phyloP scores from a whole-genome alignment of 64 coral and sea anemone genomes.

The Actinia tenebrosa region DNA sequence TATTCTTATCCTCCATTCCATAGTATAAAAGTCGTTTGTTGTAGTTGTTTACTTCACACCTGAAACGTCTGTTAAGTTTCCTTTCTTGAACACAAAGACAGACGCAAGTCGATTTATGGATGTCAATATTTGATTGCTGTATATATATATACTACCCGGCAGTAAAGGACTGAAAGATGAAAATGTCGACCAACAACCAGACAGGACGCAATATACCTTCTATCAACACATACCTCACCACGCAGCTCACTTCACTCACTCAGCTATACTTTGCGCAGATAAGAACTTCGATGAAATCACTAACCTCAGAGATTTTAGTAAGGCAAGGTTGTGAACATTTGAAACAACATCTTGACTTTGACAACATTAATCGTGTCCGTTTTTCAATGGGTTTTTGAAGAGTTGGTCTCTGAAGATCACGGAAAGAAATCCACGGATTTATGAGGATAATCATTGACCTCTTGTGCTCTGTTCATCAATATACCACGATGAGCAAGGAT shows the following conservation, averaged over 20 bases:
- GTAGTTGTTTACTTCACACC: too few species aligned
- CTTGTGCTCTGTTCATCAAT: neutral
- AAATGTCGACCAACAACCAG: neutral
- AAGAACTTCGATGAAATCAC: neutral
- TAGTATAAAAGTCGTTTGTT: too few species aligned
- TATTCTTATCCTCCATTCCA: too few species aligned
- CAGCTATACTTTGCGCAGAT: neutral
- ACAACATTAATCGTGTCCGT: constrained; percentile 7
- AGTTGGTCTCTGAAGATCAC: constrained; percentile 1
- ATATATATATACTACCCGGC: too few species aligned
- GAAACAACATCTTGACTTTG: neutral
- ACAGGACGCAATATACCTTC: neutral
- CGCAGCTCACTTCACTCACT: neutral
- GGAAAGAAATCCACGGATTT: neutral
- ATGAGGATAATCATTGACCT: neutral
- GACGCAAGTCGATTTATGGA: too few species aligned
- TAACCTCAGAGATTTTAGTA: neutral
- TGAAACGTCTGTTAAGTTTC: too few species aligned
- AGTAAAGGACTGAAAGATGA: too few species aligned
- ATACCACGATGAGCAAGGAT: too few species aligned
- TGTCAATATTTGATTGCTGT: too few species aligned
- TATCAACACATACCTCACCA: neutral
- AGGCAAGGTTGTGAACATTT: neutral
- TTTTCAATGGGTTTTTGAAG: constrained; percentile 12
- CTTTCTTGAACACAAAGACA: too few species aligned